phyloP scores from a whole-genome alignment of 2,888 invertebrate species.

The Harpagoxenus sublaevis region DNA sequence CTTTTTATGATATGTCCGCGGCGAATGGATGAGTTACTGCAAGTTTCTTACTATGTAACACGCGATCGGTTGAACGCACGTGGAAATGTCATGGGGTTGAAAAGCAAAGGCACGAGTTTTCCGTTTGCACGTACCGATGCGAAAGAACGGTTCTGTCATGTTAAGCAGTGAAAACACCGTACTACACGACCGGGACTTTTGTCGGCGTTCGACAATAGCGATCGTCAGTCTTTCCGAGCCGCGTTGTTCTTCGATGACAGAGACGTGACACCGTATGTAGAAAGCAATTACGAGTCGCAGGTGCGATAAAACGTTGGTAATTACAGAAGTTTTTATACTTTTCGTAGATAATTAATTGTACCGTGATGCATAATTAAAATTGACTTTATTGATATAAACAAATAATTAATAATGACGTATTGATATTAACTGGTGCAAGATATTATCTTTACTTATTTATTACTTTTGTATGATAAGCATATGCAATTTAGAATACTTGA shows the following conservation, averaged over 20 bases:
- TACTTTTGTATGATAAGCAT: background rate
- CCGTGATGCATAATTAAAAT: background rate
- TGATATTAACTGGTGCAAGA: background rate
- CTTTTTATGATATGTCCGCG: conserved; percentile 1
- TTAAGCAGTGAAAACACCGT: conserved; percentile 47
- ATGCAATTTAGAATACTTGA: background rate
- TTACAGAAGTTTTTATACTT: background rate
- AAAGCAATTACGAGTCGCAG: background rate
- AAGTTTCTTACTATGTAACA: conserved; percentile 32
- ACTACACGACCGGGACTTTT: conserved; percentile 14
- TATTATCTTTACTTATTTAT: background rate
- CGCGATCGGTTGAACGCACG: background rate
- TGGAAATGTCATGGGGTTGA: conserved; percentile 44
- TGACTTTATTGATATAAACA: background rate
- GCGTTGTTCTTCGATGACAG: conserved; percentile 7
- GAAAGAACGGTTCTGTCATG: conserved; percentile 37
- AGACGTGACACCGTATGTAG: conserved; percentile 8
- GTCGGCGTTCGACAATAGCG: conserved; percentile 29
- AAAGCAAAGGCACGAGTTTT: conserved; percentile 42
- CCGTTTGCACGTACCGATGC: conserved; percentile 5
- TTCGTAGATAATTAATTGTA: background rate
- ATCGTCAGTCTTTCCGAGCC: conserved; percentile 4
- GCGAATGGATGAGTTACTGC: conserved; percentile 8
- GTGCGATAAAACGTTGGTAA: background rate
- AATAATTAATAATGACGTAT: conserved; percentile 13